phyloP scores from a whole-genome alignment of 37 sponge, comb jelly and placozoan species.

The Halichondria panicea region DNA sequence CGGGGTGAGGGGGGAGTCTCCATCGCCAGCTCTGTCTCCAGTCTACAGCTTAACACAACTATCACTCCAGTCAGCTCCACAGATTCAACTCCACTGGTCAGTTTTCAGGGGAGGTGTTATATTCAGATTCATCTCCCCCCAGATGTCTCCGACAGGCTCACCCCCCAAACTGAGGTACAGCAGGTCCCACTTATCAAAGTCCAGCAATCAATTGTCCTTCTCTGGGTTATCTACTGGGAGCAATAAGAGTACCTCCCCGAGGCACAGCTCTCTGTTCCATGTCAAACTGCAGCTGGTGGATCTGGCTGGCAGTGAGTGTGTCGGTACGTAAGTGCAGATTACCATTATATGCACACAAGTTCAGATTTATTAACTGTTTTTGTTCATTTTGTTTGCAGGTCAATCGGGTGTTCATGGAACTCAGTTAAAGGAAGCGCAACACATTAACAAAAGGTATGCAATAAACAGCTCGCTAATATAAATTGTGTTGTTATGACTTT shows the following conservation, averaged over 20 bases:
- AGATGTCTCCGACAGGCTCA: constrained; percentile 22
- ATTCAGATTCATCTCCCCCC: not conserved
- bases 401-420: constrained; percentile 61
- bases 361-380: not conserved
- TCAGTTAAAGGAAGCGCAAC: constrained; percentile 51
- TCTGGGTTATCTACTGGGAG: no score
- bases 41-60: not conserved
- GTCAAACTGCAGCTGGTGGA: constrained; percentile 79
- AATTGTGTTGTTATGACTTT: not conserved
- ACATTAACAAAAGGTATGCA: constrained; percentile 45
- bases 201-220: no score
- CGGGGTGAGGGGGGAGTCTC: not conserved
- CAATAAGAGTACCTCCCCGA: no score
- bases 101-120: not conserved
- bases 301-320: constrained; percentile 79
- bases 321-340: constrained; percentile 22
- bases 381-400: constrained; percentile 4
- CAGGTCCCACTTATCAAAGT: not conserved
- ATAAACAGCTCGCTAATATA: not conserved
- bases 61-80: constrained; percentile 14
- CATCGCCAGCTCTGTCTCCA: constrained; percentile 2
- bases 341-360: constrained; percentile 10
- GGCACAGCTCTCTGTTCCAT: constrained; percentile 1
- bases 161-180: constrained; percentile 1
- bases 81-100: constrained; percentile 15